Base-by-base conservation (phyloP, 2,113 vertebrate species). In the Saguinus midas region DNA sequence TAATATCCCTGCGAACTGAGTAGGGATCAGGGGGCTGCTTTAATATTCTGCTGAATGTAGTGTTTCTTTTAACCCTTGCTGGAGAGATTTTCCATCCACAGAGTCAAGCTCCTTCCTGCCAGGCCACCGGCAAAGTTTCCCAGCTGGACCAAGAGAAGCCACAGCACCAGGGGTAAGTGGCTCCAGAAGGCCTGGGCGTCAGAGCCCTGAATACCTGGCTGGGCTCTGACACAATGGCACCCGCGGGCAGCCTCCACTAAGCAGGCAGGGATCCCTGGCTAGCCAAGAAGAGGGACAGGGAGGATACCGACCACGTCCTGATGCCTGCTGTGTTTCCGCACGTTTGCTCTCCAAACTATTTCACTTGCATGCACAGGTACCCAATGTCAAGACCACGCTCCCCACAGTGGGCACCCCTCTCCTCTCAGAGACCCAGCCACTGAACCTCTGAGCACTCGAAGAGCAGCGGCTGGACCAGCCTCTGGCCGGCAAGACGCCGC, bases 31-130 rank as follows among this genome's bases (percentile, higher is more conserved):
- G 61, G 66, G 75, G 76, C 95, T 95, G 96, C 91, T 97, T 95
- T 84, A 91, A 95, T 96, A 96, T 97, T 98, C 97, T 97, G 97
- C 97, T 97, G 97, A 98, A 98, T 92, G 81, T 78, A 86, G 92
- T 21, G 20, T 98, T 97, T 97, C 93, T 85, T 88, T 98, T 98
- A 98, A 98, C 98, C 96, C 98, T 97, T 97, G 55, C 78, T 72
- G 86, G 95, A 85, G 27, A 95, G 91, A 32, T 29, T 32, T 50
- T 35, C 52, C 84, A 70, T 4, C 45, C 13, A 43, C 66, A 84
- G n/a, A 89, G 58, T 40, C 61, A 35, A 57, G 37, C 68, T 89
- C 40, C 61, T 83, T 76, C 20, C 57, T 93, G 66, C 27, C 81
- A 75, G 55, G 70, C 57, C 35, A 10, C 81, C 27, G 70, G 61